Conservation (phyloP, 2,888 invertebrate genomes). For the Spodoptera picta region DNA sequence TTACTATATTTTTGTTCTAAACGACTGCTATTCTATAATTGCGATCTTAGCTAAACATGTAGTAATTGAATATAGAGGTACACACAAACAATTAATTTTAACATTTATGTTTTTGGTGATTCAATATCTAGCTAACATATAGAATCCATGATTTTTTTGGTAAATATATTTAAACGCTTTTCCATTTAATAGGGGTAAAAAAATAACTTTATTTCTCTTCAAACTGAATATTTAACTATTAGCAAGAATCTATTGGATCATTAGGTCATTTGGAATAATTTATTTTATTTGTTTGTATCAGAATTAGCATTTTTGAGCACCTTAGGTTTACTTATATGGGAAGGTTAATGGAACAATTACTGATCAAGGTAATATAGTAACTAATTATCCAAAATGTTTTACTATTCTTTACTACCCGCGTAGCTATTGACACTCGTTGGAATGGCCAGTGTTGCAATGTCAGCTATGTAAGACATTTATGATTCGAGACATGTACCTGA, state of each 20-base stretch:
- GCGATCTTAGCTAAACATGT: constrained; percentile 10
- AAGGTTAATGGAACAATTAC: background rate
- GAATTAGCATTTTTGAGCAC: constrained; percentile 1
- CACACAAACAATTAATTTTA: constrained; percentile 3
- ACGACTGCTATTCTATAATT: constrained; percentile 16
- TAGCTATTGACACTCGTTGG: no score
- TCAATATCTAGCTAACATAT: no score
- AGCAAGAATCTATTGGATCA: background rate
- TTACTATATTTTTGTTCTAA: constrained; percentile 9
- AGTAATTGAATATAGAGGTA: constrained; percentile 4
- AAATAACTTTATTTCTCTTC: no score
- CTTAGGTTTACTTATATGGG: background rate
- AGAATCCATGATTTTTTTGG: no score
- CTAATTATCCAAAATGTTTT: no score
- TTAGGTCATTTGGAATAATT: background rate
- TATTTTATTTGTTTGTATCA: background rate
- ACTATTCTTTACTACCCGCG: no score
- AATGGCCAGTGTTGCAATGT: no score
- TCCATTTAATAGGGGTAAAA: no score
- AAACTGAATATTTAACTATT: background rate
- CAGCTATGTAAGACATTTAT: no score
- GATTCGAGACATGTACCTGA: no score
- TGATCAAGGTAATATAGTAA: no score
- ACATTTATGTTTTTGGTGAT: background rate
- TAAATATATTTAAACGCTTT: no score